phyloP scores from a whole-genome alignment of 2,888 invertebrate species.

The Ennomos quercinarius region DNA sequence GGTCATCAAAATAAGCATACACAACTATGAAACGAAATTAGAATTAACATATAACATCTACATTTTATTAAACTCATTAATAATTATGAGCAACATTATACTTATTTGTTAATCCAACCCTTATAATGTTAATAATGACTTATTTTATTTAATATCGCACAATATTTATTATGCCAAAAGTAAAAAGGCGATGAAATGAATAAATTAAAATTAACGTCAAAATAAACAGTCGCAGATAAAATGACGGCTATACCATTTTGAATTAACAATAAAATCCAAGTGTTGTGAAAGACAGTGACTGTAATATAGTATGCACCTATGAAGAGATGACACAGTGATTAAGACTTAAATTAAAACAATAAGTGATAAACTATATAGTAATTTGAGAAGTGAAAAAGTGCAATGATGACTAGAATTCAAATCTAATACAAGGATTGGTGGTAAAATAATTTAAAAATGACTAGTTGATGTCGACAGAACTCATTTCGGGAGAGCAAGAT shows the following conservation, averaged over 20 bases:
- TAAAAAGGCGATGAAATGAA: too few relatives aligned
- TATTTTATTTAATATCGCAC: too few relatives aligned
- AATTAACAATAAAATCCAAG: background rate
- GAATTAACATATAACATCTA: too few relatives aligned
- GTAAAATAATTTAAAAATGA: constrained; percentile 44
- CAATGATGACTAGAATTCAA: constrained; percentile 1
- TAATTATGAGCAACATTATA: too few relatives aligned
- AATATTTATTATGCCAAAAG: too few relatives aligned
- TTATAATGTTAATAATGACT: too few relatives aligned
- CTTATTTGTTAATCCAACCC: too few relatives aligned
- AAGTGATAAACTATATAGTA: background rate
- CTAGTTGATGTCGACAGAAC: constrained; percentile 60
- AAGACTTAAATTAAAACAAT: background rate
- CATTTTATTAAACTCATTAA: too few relatives aligned
- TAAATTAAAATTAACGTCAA: too few relatives aligned
- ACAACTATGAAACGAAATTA: too few relatives aligned
- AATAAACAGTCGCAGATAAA: background rate
- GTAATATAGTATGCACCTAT: background rate
- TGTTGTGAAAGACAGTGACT: background rate
- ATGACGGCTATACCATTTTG: background rate
- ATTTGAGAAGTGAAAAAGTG: constrained; percentile 15
- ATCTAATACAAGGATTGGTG: constrained; percentile 9
- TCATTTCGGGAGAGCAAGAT: constrained; percentile 57
- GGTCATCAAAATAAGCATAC: too few relatives aligned
- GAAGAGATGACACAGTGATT: constrained; percentile 12